Base-by-base conservation (phyloP, 1,140 invertebrate species). In the Drosophila lini region DNA sequence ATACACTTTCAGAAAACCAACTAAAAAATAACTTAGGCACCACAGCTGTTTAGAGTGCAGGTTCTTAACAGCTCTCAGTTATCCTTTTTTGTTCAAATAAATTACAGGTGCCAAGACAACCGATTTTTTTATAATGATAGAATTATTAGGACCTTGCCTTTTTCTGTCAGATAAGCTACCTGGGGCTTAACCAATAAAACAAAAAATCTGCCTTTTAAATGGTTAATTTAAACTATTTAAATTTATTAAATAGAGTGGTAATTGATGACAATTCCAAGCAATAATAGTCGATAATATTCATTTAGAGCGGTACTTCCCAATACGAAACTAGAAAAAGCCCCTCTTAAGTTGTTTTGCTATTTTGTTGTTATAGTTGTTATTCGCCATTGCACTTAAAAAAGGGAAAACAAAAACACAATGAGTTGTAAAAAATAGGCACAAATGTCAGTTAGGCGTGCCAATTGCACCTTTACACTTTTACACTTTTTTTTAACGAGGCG, bases 401-500 rank as follows among this genome's bases (percentile, higher is more conserved):
- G 9, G 19, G n/a, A 61, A 61, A 50, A 42, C 28, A 62, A 68
- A 67, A 61, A 8, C 19, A 41, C 45, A 50, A 42, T 48, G 59
- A 68, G 22, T 62, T 16, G 36, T 41, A 47, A n/a, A 28, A 45
- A 64, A 68, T 48, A 42, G 57, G 32, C 53, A 42, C 58, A 75
- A 79, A 67, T 74, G 58, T 58, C 78, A 56, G 68, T 80, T 80
- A 84, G 78, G 69, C 80, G 76, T 79, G 76, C 59, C 59, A 80
- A 77, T 69, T 86, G 59, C 78, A 86, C 61, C 59, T 81, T 68
- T 80, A 70, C 56, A 65, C 59, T 45, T 77, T 81, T 75, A n/a
- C 32, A 69, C 41, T 53, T 61, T 48, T 71, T 71, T 62, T 67
- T 76, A 65, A 85, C 70, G 82, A 79, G 73, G 78, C 82, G 69